Base-by-base conservation (phyloP, 1,140 invertebrate genomes). In the Watersipora subatra region DNA sequence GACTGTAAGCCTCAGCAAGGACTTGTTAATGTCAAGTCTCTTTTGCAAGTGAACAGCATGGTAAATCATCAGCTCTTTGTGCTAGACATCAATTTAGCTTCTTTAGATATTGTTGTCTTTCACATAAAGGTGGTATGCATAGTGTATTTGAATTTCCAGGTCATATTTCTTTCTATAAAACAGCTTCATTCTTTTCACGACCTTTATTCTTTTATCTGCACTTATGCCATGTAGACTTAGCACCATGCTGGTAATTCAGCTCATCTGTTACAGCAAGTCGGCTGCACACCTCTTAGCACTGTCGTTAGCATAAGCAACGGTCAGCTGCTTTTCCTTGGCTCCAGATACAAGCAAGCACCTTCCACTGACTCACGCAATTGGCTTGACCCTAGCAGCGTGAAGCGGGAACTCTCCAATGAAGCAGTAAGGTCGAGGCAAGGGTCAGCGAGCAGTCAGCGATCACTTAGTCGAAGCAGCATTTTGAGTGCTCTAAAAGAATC, bases 321-420 rank as follows among this genome's bases (percentile, higher is more conserved):
- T 73, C 83, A 86, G 64, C 77, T 89, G 1, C 85, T 86, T 62
- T 85, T 88, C 66, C 89, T 87, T 86, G 87, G 87, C 22, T 83
- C 85, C 17, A 78, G 80, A 26, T 77, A 75, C 62, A 77, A 76
- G 61, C 71, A 69, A 26, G 73, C 82, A 2, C 80, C 66, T 0
- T 28, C 66, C 0, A 46, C 56, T 2, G 61, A 61, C 2, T 56
- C 57, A 1, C 68, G 71, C 30, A 71, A 73, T 57, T 65, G 34
- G 34, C 34, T 46, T 7, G 34, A 46, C 34, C 34, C 34, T 12
- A n/a, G n/a, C n/a, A 12, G 7, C n/a, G 34, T 46, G 34, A 46
- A 46, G 34, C 7, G 34, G n/a, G 7, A 46, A 46, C n/a, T 12
- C 34, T 46, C 34, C 7, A 46, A 7, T 46, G 34, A 46, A n/a